These are phyloP conservation scores for Strix aluco DNA, from an alignment of 2,113 vertebrate species.

Conservation along the genomic window DNA sequence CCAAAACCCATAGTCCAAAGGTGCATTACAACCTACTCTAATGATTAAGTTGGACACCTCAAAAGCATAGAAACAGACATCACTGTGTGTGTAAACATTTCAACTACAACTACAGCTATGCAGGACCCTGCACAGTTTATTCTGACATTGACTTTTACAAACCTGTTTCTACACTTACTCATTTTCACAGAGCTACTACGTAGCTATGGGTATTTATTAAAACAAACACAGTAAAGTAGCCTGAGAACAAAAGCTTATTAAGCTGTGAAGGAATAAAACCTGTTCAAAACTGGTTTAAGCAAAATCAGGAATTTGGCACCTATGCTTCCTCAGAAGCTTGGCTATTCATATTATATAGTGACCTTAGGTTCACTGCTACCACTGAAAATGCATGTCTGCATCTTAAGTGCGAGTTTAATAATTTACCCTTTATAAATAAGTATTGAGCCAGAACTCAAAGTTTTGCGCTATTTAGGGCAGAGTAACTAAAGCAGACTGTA, in stretches of 20 bases:
- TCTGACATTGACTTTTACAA: background rate
- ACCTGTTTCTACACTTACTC: background rate
- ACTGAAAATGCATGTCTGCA: background rate
- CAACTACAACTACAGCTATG: background rate
- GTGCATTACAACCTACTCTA: background rate
- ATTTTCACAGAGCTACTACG: background rate
- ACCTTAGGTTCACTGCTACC: background rate
- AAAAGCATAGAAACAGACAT: background rate
- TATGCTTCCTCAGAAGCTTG: background rate
- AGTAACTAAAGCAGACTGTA: background rate
- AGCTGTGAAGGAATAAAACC: background rate
- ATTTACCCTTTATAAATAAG: background rate
- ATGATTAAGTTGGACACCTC: background rate
- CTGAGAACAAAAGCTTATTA: background rate
- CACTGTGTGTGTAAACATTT: background rate
- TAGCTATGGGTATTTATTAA: background rate
- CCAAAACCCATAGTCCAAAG: background rate
- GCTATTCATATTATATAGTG: rapidly evolving
- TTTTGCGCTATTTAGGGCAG: background rate
- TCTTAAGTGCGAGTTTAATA: background rate
- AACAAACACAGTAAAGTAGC: background rate
- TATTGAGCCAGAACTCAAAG: background rate
- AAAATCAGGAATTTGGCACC: background rate
- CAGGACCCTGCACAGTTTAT: background rate
- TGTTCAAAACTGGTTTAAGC: background rate